Evolutionary conservation across 2,888 invertebrate species (phyloP).

Genomic region (Notodromas monacha): DNA sequence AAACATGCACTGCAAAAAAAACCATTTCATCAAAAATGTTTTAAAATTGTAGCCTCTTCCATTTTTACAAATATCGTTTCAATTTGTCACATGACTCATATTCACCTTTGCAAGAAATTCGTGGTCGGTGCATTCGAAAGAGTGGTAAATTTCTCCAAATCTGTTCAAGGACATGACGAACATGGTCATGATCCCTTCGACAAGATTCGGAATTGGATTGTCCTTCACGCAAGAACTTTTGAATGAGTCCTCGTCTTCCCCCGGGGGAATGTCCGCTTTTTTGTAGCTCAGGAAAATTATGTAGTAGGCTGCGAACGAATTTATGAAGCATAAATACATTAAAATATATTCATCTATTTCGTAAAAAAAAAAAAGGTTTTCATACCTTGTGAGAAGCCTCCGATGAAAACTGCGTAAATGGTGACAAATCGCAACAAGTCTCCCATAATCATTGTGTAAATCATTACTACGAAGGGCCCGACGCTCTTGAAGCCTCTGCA

Average conservation of each 20-base stretch:
- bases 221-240: too few species aligned
- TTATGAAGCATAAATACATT: constrained; percentile 11
- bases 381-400: constrained; percentile 79
- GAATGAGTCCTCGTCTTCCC: constrained; percentile 46
- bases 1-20: too few species aligned
- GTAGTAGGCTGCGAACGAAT: constrained; percentile 43
- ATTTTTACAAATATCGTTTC: too few species aligned
- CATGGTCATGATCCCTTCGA: constrained; percentile 87
- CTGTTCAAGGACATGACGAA: constrained; percentile 92
- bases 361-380: background rate
- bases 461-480: constrained; percentile 98
- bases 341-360: constrained; percentile 2
- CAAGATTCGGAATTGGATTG: constrained; percentile 63
- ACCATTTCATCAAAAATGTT: too few species aligned
- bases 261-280: constrained; percentile 56
- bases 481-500: constrained; percentile 81
- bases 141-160: constrained; percentile 72
- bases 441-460: constrained; percentile 89
- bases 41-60: too few species aligned
- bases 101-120: constrained; percentile 54
- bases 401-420: constrained; percentile 82
- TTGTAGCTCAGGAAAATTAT: constrained; percentile 61
- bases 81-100: too few species aligned
- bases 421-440: constrained; percentile 77
- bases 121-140: constrained; percentile 58